Percentiles rank a stretch among this genome's conserved stretches.
Evolutionary conservation across 2,888 invertebrate species (phyloP).

Genomic region (Cephus nigrinus): DNA sequence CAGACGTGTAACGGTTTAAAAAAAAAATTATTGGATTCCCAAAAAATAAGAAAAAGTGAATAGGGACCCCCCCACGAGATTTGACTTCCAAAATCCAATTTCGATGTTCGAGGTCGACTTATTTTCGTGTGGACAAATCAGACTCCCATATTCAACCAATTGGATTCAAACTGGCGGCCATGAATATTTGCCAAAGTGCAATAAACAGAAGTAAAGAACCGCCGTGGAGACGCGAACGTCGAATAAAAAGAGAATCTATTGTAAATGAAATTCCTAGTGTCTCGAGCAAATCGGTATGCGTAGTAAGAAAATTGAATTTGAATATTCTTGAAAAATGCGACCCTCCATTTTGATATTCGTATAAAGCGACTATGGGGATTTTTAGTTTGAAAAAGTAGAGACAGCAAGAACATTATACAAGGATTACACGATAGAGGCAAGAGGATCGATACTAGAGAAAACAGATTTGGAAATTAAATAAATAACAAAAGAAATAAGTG

Average conservation of each 20-base stretch:
- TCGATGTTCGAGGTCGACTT: neutral
- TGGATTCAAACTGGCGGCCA: neutral
- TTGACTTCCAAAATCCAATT: neutral
- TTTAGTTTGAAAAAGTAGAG: neutral
- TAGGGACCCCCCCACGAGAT: neutral
- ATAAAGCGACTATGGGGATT: neutral
- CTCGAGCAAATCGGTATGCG: neutral
- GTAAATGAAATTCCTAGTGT: neutral
- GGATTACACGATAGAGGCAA: neutral
- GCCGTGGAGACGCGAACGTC: neutral
- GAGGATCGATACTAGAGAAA: neutral
- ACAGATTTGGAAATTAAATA: neutral
- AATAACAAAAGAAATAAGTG: conserved; percentile 7
- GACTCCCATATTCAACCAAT: neutral
- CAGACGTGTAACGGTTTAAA: neutral
- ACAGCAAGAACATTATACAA: neutral
- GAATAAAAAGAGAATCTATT: neutral
- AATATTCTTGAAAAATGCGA: neutral
- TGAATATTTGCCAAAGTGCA: neutral
- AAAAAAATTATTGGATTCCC: neutral
- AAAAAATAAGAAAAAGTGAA: too few species aligned
- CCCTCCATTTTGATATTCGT: neutral
- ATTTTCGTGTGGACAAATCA: neutral
- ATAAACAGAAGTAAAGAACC: neutral
- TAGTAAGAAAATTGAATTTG: neutral